Conservation (phyloP, 53 echinoderm and acorn worm species). For the Stichopus horrens region DNA sequence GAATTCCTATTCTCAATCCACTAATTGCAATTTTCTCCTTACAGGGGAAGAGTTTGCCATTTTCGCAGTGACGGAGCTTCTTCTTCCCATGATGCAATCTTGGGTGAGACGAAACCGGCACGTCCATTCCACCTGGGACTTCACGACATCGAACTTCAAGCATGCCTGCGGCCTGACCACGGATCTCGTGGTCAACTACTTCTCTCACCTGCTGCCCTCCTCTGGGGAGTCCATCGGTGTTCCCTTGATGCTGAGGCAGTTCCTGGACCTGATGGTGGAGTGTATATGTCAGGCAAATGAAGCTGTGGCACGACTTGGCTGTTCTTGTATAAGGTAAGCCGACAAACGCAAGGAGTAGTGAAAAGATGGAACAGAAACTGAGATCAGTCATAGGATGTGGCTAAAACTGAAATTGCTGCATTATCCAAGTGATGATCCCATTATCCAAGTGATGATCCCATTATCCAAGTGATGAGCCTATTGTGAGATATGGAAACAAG, state of each 20-base stretch:
- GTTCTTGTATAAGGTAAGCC: slow-evolving; percentile 93
- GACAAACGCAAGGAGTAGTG: too few species aligned
- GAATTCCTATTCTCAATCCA: background rate
- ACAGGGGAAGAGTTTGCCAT: slow-evolving; percentile 90
- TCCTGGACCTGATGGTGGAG: slow-evolving; percentile 92
- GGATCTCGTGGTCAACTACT: slow-evolving; percentile 90
- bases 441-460: too few species aligned
- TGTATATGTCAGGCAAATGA: slow-evolving; percentile 96
- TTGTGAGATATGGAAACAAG: too few species aligned
- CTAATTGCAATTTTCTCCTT: background rate
- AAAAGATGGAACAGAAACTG: too few species aligned
- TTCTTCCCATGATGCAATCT: slow-evolving; percentile 93
- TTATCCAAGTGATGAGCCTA: too few species aligned
- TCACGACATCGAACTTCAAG: slow-evolving; percentile 90
- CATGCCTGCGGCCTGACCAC: slow-evolving; percentile 97
- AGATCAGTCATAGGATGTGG: too few species aligned
- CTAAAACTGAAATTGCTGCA: too few species aligned
- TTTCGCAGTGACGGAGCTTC: slow-evolving; percentile 87
- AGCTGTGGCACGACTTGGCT: slow-evolving; percentile 91
- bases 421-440: too few species aligned
- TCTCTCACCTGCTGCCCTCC: slow-evolving; percentile 57
- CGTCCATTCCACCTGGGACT: slow-evolving; percentile 83
- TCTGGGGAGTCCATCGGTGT: slow-evolving; percentile 57
- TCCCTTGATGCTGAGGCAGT: slow-evolving; percentile 84
- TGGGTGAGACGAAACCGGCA: slow-evolving; percentile 95